Conservation (phyloP, 1,140 invertebrate genomes). For the Micrasema minimum region DNA sequence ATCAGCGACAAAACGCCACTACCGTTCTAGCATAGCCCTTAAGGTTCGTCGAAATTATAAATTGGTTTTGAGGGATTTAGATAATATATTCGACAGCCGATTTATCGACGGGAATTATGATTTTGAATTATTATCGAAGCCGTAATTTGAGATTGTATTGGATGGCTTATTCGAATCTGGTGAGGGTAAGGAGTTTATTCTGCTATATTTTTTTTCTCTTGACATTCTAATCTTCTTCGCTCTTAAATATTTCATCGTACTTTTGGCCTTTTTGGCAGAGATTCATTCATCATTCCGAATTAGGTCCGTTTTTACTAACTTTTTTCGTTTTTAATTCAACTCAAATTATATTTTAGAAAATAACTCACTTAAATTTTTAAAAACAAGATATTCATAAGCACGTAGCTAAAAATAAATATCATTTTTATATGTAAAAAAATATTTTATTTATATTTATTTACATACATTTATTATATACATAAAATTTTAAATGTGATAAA, state of each 20-base stretch:
- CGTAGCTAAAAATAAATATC: too few species aligned
- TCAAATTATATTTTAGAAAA: too few species aligned
- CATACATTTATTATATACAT: too few species aligned
- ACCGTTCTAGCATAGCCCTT: too few species aligned
- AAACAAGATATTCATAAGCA: too few species aligned
- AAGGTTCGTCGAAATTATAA: conserved; percentile 24
- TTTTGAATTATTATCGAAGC: conserved; percentile 35
- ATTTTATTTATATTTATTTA: too few species aligned
- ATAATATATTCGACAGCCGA: conserved; percentile 37
- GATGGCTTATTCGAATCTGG: conserved; percentile 32
- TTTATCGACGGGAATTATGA: conserved; percentile 34
- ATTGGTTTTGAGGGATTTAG: conserved; percentile 35
- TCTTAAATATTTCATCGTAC: conserved; percentile 8
- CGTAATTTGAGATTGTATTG: conserved; percentile 14
- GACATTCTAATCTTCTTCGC: conserved; percentile 20
- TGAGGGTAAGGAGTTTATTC: conserved; percentile 23
- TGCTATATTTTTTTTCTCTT: conserved; percentile 17
- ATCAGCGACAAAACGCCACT: too few species aligned
- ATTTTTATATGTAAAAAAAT: too few species aligned
- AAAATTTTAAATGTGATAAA: too few species aligned
- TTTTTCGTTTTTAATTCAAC: too few species aligned
- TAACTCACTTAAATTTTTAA: too few species aligned
- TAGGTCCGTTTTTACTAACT: too few species aligned
- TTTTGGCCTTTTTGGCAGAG: neutral
- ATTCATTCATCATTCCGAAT: conserved; percentile 13